These are phyloP conservation scores for Sarcophaga variegata DNA, from an alignment of 2,888 invertebrate species.

Conservation along the genomic window DNA sequence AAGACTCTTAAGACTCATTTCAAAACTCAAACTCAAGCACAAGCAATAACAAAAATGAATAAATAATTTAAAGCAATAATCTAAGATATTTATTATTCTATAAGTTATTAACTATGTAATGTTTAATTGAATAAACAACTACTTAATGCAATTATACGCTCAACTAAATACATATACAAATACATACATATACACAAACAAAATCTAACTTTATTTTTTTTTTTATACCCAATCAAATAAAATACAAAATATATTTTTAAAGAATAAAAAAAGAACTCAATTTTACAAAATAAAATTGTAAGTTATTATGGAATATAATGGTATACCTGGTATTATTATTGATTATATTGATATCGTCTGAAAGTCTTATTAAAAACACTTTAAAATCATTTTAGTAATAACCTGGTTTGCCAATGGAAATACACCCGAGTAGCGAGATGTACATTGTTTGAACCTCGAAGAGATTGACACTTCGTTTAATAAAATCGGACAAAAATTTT, in stretches of 20 bases:
- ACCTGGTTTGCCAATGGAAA: no score
- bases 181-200: constrained; percentile 41
- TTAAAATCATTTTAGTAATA: no score
- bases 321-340: no score
- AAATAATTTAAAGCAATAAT: constrained; percentile 58
- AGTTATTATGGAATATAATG: no score
- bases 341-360: no score
- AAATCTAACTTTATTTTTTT: constrained; percentile 37
- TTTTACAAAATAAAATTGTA: no score
- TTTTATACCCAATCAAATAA: constrained; percentile 52
- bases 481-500: no score
- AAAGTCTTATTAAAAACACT: no score
- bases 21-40: constrained; percentile 53
- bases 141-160: constrained; percentile 67
- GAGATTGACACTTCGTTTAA: no score
- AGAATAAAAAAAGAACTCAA: not conserved
- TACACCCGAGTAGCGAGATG: no score
- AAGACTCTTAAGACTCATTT: not conserved
- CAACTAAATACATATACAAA: constrained; percentile 43
- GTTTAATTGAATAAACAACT: constrained; percentile 53
- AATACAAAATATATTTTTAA: constrained; percentile 29
- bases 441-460: no score
- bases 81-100: constrained; percentile 53
- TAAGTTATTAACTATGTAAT: constrained; percentile 39
- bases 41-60: constrained; percentile 55